Percentiles rank a stretch among this genome's conserved stretches.
These are phyloP conservation scores for Huso huso DNA, from an alignment of 2,797 vertebrate species.

Conservation along the genomic window DNA sequence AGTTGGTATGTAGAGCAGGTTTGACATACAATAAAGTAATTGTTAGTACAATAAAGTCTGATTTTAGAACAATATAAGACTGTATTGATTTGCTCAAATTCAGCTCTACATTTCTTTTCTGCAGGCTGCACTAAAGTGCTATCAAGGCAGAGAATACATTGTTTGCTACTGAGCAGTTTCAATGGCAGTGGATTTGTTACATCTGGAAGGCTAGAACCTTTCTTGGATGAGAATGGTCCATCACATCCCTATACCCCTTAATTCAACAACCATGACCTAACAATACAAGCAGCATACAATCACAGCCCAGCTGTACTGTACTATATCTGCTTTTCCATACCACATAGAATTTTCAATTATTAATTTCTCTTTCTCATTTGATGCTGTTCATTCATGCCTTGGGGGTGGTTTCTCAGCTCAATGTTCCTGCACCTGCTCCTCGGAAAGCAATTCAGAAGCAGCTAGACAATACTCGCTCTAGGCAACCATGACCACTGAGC, in stretches of 20 bases:
- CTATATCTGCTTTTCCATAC: neutral
- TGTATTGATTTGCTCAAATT: neutral
- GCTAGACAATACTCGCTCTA: slow-evolving; percentile 22
- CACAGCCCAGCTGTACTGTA: slow-evolving; percentile 20
- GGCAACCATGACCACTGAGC: slow-evolving; percentile 22
- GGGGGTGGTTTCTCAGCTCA: slow-evolving; percentile 17
- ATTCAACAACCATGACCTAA: slow-evolving; percentile 24
- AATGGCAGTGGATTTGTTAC: slow-evolving; percentile 17
- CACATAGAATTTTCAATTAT: slow-evolving; percentile 28
- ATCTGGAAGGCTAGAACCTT: slow-evolving; percentile 22
- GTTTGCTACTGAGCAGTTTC: slow-evolving; percentile 37
- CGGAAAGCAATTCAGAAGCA: slow-evolving; percentile 28
- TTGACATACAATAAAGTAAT: too few relatives aligned
- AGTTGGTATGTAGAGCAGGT: too few relatives aligned
- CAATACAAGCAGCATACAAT: slow-evolving; percentile 8
- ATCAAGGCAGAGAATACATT: slow-evolving; percentile 26
- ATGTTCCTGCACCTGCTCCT: slow-evolving; percentile 23
- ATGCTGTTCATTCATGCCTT: slow-evolving; percentile 17
- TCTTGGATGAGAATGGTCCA: slow-evolving; percentile 12
- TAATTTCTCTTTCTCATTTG: slow-evolving; percentile 22
- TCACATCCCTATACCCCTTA: slow-evolving; percentile 18
- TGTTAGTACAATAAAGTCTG: too few relatives aligned
- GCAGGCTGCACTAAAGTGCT: neutral
- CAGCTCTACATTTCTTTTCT: neutral
- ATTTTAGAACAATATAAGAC: too few relatives aligned